Conservation (phyloP, 2,888 invertebrate species). For the Catocala fraxini region DNA sequence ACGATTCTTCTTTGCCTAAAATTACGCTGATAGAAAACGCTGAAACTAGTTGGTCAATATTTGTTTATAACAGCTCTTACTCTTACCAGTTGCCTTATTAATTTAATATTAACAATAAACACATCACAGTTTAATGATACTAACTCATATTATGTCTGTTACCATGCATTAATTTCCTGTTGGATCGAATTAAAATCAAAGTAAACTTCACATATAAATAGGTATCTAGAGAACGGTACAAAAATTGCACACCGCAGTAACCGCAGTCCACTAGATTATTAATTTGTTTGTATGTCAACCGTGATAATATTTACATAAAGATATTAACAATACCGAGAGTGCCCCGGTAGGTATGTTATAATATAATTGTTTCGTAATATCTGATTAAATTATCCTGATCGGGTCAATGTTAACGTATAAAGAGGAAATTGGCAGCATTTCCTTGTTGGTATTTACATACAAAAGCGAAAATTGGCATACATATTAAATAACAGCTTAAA, state of each 20-base stretch:
- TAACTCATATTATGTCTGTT: not conserved
- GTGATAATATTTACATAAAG: slow-evolving; percentile 2
- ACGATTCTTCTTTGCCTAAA: not conserved
- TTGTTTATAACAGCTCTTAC: not conserved
- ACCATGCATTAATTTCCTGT: slow-evolving; percentile 1
- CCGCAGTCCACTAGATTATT: too few relatives aligned
- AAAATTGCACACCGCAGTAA: too few relatives aligned
- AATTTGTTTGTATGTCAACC: slow-evolving; percentile 7
- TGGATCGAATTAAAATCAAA: not conserved
- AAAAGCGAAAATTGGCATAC: not conserved
- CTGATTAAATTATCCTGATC: slow-evolving; percentile 13
- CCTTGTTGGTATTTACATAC: slow-evolving; percentile 5
- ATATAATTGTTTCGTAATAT: slow-evolving; percentile 9
- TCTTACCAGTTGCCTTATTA: not conserved
- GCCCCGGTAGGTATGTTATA: not conserved
- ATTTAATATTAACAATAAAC: too few relatives aligned
- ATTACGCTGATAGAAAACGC: too few relatives aligned
- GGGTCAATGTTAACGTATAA: slow-evolving; percentile 8
- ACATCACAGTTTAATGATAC: too few relatives aligned
- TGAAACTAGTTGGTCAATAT: not conserved
- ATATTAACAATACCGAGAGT: too few relatives aligned
- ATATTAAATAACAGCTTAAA: too few relatives aligned
- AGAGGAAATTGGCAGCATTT: slow-evolving; percentile 1
- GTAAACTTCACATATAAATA: too few relatives aligned
- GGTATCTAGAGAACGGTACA: too few relatives aligned